These are phyloP conservation scores for Pegoplata infirma DNA, from an alignment of 2,888 invertebrate genomes.

Conservation along the genomic window DNA sequence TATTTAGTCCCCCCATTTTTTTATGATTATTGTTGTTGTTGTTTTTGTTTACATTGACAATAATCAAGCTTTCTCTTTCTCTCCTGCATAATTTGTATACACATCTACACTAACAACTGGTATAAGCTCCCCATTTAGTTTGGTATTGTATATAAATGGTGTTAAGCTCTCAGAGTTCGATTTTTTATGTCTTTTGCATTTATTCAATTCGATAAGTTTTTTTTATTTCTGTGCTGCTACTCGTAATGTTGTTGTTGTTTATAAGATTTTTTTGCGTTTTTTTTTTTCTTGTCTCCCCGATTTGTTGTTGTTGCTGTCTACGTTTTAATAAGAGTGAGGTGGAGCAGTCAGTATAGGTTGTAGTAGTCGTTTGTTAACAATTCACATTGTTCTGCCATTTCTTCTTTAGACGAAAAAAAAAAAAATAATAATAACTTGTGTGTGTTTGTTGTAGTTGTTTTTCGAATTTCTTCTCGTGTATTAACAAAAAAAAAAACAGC, in stretches of 20 bases:
- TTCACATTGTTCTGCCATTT: slow-evolving; percentile 62
- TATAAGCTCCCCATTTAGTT: slow-evolving; percentile 52
- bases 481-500: too few relatives aligned
- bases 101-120: slow-evolving; percentile 17
- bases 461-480: slow-evolving; percentile 28
- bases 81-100: slow-evolving; percentile 26
- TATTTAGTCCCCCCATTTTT: slow-evolving; percentile 60
- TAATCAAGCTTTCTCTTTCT: slow-evolving; percentile 54
- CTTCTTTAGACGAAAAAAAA: slow-evolving; percentile 25
- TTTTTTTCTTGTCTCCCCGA: slow-evolving; percentile 47
- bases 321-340: slow-evolving; percentile 51
- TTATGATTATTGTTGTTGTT: slow-evolving; percentile 47
- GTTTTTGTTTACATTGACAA: slow-evolving; percentile 48
- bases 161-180: slow-evolving; percentile 64
- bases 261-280: slow-evolving; percentile 40
- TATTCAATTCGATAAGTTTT: slow-evolving; percentile 64
- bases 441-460: slow-evolving; percentile 24
- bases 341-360: slow-evolving; percentile 40
- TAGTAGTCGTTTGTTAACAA: slow-evolving; percentile 59
- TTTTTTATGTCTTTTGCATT: slow-evolving; percentile 64
- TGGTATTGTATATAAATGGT: slow-evolving; percentile 48
- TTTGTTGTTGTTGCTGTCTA: slow-evolving; percentile 55
- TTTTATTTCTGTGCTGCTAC: slow-evolving; percentile 57
- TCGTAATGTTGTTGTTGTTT: neutral
- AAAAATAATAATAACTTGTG: slow-evolving; percentile 18